Evolutionary conservation across 2,797 vertebrate genomes (phyloP), one percentile per base, ranked within the genome.

Genomic region (Steatocranus sp.): DNA sequence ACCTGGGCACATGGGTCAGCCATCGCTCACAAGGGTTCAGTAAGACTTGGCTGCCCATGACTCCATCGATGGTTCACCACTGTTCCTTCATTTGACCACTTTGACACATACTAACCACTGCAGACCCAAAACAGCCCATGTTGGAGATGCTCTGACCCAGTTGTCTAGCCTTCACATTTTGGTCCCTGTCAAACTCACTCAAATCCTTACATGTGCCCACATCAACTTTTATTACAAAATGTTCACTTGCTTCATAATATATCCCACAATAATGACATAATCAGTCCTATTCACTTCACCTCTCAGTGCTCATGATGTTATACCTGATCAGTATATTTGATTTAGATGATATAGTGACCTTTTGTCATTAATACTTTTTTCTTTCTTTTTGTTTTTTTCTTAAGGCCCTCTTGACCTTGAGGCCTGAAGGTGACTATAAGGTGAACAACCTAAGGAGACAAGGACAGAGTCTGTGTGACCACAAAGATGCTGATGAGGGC

Each of bases 321-420:
- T 61, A 20, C 30, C 32, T 61, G 32, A 61, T 61, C 10, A 34
- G 10, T 61, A 61, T 27, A 43, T 68, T 27, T 70, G 23, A 70
- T 70, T 43, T 70, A 41, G n/a, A 66, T 66, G n/a, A 41, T 38
- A 41, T 66, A 5, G 8, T 41, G 7, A 66, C 8, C 5, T 58
- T 41, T 66, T 66, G 20, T 43, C 63, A 66, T 34, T 2, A 11
- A 18, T 20, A 6, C 17, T 68, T 23, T 41, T 66, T 30, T 76
- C 3, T 68, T 27, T 61, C 4, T 61, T 61, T 61, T 11, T 70
- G 8, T 0, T 15, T 30, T 53, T 11, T 25, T 66, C 8, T 68
- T 11, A 81, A 98, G 98, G 95, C 88, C 88, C 91, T 98, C 54
- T 86, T 96, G 91, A 93, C 78, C 74, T 91, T 63, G 80, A 94